These are phyloP conservation scores for Mystacornis crossleyi DNA, from an alignment of 2,113 vertebrate genomes.

Conservation along the genomic window DNA sequence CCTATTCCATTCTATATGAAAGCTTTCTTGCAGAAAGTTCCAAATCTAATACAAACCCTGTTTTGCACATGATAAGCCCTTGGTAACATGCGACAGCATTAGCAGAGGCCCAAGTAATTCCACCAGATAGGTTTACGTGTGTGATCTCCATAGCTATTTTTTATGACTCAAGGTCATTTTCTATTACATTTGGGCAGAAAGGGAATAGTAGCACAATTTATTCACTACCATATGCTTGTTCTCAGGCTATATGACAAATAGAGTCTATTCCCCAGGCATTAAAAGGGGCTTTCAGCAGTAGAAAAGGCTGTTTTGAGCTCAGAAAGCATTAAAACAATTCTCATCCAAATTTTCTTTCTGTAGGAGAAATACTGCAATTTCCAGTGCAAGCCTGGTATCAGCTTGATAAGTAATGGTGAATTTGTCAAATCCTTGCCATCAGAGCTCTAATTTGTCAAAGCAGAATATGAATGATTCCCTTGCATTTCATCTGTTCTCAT, in stretches of 20 bases:
- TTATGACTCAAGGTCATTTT: not conserved
- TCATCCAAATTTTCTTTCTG: not conserved
- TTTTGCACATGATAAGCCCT: not conserved
- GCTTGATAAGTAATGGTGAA: not conserved
- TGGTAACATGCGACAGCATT: not conserved
- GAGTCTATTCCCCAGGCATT: not conserved
- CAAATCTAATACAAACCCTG: not conserved
- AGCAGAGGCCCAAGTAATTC: not conserved
- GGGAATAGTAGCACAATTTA: not conserved
- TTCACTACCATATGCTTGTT: not conserved
- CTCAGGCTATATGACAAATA: not conserved
- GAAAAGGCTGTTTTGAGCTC: not conserved
- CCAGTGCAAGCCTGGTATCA: not conserved
- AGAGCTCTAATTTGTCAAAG: not conserved
- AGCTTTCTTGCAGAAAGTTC: not conserved
- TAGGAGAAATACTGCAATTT: not conserved
- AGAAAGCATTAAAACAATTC: not conserved
- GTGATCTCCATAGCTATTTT: not conserved
- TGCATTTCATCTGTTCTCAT: not conserved
- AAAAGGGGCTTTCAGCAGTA: not conserved
- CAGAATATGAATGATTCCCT: not conserved
- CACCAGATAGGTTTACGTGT: accelerated
- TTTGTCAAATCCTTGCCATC: not conserved
- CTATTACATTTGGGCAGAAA: not conserved
- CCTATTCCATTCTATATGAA: not conserved